Evolutionary conservation across 2,888 invertebrate species (phyloP).

Genomic region (Tinea semifulvella): DNA sequence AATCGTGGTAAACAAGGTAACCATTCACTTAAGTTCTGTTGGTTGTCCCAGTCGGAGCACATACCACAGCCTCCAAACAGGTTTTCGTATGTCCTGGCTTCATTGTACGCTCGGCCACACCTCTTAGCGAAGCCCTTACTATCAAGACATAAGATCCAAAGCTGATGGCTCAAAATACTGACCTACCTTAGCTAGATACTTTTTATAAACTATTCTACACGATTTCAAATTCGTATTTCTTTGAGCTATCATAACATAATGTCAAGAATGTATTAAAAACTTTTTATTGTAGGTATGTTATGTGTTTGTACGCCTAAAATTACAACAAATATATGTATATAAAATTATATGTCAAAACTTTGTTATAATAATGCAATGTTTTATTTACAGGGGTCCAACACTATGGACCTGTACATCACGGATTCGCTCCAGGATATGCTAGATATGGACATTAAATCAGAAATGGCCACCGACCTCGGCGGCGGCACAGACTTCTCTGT

Average conservation of each 20-base stretch:
- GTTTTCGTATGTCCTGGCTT: slow-evolving; percentile 48
- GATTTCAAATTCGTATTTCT: no score
- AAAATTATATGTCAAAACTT: not conserved
- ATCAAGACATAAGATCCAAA: slow-evolving; percentile 1
- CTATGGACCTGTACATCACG: slow-evolving; percentile 70
- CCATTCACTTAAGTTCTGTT: slow-evolving; percentile 5
- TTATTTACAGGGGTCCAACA: slow-evolving; percentile 54
- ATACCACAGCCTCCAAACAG: slow-evolving; percentile 54
- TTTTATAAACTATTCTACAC: no score
- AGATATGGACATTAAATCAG: slow-evolving; percentile 88
- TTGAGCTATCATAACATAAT: no score
- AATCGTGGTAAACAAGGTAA: slow-evolving; percentile 11
- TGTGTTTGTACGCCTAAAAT: no score
- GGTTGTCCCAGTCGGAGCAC: slow-evolving; percentile 25
- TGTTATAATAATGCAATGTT: not conserved
- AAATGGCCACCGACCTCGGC: slow-evolving; percentile 82
- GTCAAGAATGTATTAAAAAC: no score
- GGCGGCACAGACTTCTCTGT: slow-evolving; percentile 72
- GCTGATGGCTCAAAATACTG: not conserved
- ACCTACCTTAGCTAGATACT: slow-evolving; percentile 8
- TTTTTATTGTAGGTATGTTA: no score
- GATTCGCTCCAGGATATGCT: slow-evolving; percentile 89
- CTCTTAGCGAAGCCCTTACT: slow-evolving; percentile 12
- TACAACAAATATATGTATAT: not conserved
- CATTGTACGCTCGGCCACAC: slow-evolving; percentile 30